These are phyloP conservation scores for Tenthredo scrophulariae DNA, from an alignment of 2,888 invertebrate species.

Conservation along the genomic window DNA sequence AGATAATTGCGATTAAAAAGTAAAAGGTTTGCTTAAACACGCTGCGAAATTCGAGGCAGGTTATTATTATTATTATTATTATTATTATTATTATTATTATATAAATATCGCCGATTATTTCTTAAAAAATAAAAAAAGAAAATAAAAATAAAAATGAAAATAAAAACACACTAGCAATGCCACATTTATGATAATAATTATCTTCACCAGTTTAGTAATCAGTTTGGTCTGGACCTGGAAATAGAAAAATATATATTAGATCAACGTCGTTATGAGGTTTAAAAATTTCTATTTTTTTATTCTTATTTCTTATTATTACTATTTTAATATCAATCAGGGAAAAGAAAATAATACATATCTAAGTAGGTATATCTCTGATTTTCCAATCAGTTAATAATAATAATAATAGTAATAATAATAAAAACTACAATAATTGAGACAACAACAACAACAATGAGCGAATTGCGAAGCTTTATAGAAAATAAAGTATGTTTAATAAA, in stretches of 20 bases:
- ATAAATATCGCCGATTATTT: conserved; percentile 59
- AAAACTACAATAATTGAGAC: neutral
- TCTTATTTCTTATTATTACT: neutral
- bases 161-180: conserved; percentile 68
- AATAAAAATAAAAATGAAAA: conserved; percentile 48
- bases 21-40: conserved; percentile 36
- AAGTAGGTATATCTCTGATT: neutral
- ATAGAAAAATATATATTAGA: conserved; percentile 55
- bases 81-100: conserved; percentile 34
- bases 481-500: neutral
- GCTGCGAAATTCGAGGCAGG: conserved; percentile 53
- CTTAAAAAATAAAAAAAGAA: conserved; percentile 64
- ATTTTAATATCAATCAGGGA: conserved; percentile 10
- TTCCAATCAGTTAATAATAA: neutral
- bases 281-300: neutral
- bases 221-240: conserved; percentile 75
- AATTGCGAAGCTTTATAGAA: conserved; percentile 38
- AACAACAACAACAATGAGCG: conserved; percentile 31
- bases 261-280: neutral
- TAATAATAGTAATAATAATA: neutral
- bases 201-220: conserved; percentile 70
- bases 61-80: conserved; percentile 34
- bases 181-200: conserved; percentile 59
- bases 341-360: neutral
- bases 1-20: conserved; percentile 4